phyloP scores from a whole-genome alignment of 2,888 invertebrate species.

The Lysandra bellargus region DNA sequence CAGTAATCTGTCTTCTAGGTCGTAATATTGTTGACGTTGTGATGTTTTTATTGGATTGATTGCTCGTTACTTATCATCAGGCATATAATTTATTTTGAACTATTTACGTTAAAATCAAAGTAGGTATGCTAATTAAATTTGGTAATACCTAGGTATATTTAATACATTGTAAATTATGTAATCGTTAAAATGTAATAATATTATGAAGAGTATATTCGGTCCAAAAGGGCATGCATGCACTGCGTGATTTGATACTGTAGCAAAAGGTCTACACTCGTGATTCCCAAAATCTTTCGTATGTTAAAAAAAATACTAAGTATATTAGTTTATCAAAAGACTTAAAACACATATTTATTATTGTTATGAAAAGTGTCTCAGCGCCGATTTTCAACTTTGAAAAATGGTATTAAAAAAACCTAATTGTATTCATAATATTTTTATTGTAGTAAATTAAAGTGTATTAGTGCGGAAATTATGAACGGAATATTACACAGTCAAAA shows the following conservation, averaged over 20 bases:
- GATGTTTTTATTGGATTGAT: conserved; percentile 3
- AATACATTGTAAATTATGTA: conserved; percentile 1
- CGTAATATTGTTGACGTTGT: neutral
- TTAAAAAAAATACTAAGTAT: no score
- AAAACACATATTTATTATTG: no score
- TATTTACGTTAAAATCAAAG: neutral
- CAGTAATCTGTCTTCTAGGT: conserved; percentile 27
- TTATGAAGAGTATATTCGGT: conserved; percentile 32
- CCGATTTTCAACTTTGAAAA: no score
- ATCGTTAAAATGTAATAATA: neutral
- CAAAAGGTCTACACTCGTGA: conserved; percentile 51
- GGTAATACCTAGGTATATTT: neutral
- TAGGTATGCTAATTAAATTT: neutral
- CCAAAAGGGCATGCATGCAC: conserved; percentile 53
- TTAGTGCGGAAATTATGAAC: no score
- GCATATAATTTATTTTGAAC: neutral
- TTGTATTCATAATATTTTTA: no score
- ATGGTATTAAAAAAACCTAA: no score
- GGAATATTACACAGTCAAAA: no score
- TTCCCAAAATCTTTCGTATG: conserved; percentile 38
- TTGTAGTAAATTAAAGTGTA: no score
- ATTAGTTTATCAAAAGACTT: no score
- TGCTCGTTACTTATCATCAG: neutral
- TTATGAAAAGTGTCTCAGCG: no score
- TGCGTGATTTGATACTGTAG: conserved; percentile 74